These are phyloP conservation scores for Lithophane semibrunnea DNA, from an alignment of 2,888 invertebrate genomes.

Conservation along the genomic window DNA sequence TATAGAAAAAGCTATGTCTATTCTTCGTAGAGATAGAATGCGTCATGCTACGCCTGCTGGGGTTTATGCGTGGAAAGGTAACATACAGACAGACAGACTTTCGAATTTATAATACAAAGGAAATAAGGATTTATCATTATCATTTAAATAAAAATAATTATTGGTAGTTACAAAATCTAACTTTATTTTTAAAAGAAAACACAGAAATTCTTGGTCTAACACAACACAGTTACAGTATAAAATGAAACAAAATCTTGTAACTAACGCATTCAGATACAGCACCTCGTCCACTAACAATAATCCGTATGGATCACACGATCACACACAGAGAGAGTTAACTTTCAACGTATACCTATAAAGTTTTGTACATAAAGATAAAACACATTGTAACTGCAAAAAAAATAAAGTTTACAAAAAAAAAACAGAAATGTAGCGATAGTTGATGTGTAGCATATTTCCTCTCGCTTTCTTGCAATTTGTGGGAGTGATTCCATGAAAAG, in stretches of 20 bases:
- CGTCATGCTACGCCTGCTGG: too few relatives aligned
- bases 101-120: too few relatives aligned
- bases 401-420: not conserved
- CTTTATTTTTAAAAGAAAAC: conserved; percentile 71
- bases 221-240: conserved; percentile 44
- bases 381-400: not conserved
- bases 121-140: too few relatives aligned
- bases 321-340: not conserved
- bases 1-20: too few relatives aligned
- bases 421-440: not conserved
- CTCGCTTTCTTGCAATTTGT: too few relatives aligned
- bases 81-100: too few relatives aligned
- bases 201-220: conserved; percentile 50
- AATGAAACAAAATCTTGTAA: conserved; percentile 15
- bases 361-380: conserved; percentile 1
- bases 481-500: too few relatives aligned
- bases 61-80: too few relatives aligned
- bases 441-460: too few relatives aligned
- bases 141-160: conserved; percentile 53
- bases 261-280: conserved; percentile 10
- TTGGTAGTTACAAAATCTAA: conserved; percentile 72
- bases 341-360: not conserved
- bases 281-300: conserved; percentile 7
- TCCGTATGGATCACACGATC: not conserved
- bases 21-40: too few relatives aligned